Evolutionary conservation across 2,797 vertebrate genomes (phyloP).

Genomic region (Neosalanx taihuensis): DNA sequence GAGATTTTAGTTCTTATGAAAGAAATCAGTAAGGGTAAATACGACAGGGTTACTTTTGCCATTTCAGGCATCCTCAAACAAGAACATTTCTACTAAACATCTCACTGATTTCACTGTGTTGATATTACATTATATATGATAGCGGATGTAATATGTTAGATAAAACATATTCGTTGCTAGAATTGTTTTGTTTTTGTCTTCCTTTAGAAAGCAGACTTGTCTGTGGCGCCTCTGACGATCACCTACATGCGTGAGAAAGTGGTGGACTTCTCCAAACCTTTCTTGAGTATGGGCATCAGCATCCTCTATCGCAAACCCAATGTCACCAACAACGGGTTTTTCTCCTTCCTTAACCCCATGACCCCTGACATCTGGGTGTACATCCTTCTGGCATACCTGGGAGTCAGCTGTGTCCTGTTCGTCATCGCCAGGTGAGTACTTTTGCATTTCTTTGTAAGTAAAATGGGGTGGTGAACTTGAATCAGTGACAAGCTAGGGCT

Average conservation of each 20-base stretch:
- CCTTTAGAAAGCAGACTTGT: conserved; percentile 91
- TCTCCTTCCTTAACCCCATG: conserved; percentile 97
- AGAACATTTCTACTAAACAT: too few species aligned
- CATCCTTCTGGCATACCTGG: conserved; percentile 94
- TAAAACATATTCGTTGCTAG: not conserved
- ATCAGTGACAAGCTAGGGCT: not conserved
- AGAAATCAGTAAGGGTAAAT: not conserved
- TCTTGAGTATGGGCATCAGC: conserved; percentile 95
- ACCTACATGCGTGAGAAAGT: conserved; percentile 94
- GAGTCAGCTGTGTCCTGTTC: conserved; percentile 98
- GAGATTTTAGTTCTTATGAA: not conserved
- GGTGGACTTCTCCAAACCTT: conserved; percentile 97
- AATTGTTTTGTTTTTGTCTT: conserved; percentile 4
- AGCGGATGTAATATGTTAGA: not conserved
- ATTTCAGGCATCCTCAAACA: not conserved
- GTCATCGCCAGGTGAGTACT: conserved; percentile 93
- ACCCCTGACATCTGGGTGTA: conserved; percentile 99
- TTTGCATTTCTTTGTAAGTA: not conserved
- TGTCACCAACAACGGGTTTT: conserved; percentile 92
- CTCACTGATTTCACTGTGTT: too few species aligned
- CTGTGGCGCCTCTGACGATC: conserved; percentile 95
- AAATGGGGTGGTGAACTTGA: not conserved
- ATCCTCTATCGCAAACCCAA: conserved; percentile 96
- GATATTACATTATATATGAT: too few species aligned
- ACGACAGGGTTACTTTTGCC: not conserved